Evolutionary conservation across 2,797 vertebrate species (phyloP).

Genomic region (Heterohyrax brucei): DNA sequence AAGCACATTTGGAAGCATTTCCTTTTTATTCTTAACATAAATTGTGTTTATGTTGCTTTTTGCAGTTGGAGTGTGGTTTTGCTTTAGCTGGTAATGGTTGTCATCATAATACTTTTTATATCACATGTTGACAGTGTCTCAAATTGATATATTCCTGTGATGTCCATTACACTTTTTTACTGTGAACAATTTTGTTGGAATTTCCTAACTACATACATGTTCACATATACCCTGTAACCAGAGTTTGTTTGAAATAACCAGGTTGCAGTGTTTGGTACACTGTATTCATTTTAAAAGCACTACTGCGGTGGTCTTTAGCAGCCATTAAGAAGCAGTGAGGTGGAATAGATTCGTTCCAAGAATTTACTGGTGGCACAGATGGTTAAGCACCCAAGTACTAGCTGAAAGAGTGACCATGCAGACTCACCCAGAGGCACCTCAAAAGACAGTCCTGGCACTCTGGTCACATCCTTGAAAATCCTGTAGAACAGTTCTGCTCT

Average conservation of each 20-base stretch:
- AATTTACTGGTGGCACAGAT: not conserved
- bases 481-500: not conserved
- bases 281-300: not conserved
- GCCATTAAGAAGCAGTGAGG: not conserved
- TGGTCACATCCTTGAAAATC: not conserved
- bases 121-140: not conserved
- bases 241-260: not conserved
- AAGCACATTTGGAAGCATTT: conserved; percentile 31
- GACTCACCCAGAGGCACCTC: not conserved
- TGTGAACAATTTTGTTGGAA: conserved; percentile 8
- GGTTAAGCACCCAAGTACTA: not conserved
- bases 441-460: not conserved
- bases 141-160: not conserved
- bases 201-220: conserved; percentile 9
- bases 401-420: not conserved
- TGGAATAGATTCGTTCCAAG: not conserved
- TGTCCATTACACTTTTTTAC: not conserved
- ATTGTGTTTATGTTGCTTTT: conserved; percentile 22
- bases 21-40: conserved; percentile 25
- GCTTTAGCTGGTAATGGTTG: not conserved
- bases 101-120: conserved; percentile 12
- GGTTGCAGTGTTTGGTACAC: not conserved
- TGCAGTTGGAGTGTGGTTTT: not conserved
- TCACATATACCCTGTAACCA: not conserved
- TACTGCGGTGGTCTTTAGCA: not conserved